Evolutionary conservation across 2,888 invertebrate genomes (phyloP).

Genomic region (Uropetala carovei): DNA sequence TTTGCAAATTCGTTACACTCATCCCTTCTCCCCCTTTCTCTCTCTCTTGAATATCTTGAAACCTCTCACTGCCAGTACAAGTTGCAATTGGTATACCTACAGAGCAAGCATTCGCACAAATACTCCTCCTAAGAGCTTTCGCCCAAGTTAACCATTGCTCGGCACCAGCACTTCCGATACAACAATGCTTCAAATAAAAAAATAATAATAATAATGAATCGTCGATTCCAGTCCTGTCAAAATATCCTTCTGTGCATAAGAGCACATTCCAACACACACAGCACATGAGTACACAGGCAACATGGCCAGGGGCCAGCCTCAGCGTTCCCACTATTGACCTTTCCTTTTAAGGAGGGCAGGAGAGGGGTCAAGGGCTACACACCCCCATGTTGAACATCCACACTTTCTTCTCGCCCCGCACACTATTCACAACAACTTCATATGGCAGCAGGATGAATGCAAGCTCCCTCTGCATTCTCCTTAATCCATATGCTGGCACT

Average conservation of each 20-base stretch:
- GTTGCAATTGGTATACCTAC: slow-evolving; percentile 49
- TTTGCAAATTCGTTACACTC: slow-evolving; percentile 32
- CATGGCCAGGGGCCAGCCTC: slow-evolving; percentile 47
- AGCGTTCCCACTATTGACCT: slow-evolving; percentile 36
- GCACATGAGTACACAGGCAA: slow-evolving; percentile 61
- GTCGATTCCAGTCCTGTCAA: slow-evolving; percentile 59
- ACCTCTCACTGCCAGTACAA: not conserved
- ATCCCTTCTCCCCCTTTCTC: slow-evolving; percentile 44
- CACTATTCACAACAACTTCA: slow-evolving; percentile 55
- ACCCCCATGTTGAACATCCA: slow-evolving; percentile 41
- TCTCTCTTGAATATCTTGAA: slow-evolving; percentile 11
- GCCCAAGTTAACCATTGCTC: slow-evolving; percentile 55
- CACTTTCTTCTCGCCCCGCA: slow-evolving; percentile 57
- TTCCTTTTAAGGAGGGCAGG: slow-evolving; percentile 47
- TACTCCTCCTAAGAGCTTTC: slow-evolving; percentile 61
- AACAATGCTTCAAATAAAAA: slow-evolving; percentile 64
- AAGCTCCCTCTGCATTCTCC: slow-evolving; percentile 44
- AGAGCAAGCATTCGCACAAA: slow-evolving; percentile 62
- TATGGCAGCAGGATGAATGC: slow-evolving; percentile 44
- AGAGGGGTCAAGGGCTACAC: slow-evolving; percentile 37
- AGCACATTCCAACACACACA: slow-evolving; percentile 56
- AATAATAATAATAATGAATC: slow-evolving; percentile 54
- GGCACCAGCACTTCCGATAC: slow-evolving; percentile 60
- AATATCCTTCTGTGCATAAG: slow-evolving; percentile 51
- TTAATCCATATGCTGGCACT: slow-evolving; percentile 53